phyloP scores from a whole-genome alignment of 2,113 vertebrate genomes.

The Hyaena hyaena region DNA sequence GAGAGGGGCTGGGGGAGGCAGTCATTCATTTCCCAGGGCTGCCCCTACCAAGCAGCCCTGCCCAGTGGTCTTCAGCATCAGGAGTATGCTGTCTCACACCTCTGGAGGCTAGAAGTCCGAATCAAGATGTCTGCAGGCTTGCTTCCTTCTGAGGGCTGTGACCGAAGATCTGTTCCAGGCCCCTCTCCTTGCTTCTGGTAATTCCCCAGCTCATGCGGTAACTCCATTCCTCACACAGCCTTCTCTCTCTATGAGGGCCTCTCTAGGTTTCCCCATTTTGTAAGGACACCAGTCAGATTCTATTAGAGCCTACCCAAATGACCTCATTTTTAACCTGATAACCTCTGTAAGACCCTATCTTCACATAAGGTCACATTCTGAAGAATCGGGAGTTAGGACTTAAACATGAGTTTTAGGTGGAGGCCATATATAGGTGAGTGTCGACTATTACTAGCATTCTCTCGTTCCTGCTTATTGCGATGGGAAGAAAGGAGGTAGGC shows the following conservation, averaged over 20 bases:
- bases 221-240: neutral
- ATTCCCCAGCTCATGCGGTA: neutral
- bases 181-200: neutral
- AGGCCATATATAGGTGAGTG: neutral
- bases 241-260: accelerated
- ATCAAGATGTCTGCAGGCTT: neutral
- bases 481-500: neutral
- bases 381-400: neutral
- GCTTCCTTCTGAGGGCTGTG: neutral
- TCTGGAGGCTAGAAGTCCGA: neutral
- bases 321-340: neutral
- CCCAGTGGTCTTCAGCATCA: neutral
- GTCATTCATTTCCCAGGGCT: neutral
- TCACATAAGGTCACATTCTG: neutral
- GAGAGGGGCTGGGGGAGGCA: neutral
- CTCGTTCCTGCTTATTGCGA: neutral
- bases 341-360: neutral
- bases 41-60: neutral
- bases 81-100: neutral
- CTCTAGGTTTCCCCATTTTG: neutral
- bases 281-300: neutral
- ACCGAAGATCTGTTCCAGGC: neutral
- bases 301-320: too few relatives aligned
- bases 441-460: neutral
- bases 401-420: neutral